phyloP scores from a whole-genome alignment of 2,113 vertebrate genomes.

The Nannospalax galili region DNA sequence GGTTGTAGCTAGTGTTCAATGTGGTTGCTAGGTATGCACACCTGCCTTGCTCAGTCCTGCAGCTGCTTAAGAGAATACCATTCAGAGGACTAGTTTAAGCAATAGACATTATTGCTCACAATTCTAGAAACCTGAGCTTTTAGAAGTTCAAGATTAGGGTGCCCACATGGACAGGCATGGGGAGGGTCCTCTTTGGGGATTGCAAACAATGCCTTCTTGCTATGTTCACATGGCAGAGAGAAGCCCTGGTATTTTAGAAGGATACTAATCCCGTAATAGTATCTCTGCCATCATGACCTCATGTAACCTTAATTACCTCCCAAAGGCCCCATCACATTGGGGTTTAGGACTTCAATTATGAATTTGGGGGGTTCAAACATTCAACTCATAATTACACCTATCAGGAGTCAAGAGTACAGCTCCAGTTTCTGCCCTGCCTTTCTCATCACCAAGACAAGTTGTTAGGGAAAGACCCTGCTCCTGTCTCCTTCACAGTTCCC shows the following conservation, averaged over 20 bases:
- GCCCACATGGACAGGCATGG: background rate
- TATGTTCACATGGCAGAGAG: background rate
- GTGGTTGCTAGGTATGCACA: background rate
- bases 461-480: background rate
- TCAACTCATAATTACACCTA: background rate
- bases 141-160: background rate
- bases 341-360: background rate
- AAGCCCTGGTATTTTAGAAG: background rate
- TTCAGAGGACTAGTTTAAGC: background rate
- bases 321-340: background rate
- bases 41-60: background rate
- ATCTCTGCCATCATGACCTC: background rate
- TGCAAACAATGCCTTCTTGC: background rate
- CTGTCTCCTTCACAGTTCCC: background rate
- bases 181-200: background rate
- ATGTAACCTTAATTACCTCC: background rate
- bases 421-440: background rate
- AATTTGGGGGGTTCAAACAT: background rate
- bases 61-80: background rate
- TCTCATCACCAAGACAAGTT: background rate
- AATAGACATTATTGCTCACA: background rate
- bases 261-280: background rate
- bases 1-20: background rate
- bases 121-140: background rate
- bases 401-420: background rate